A percentile compares a stretch with the other conserved stretches of the same genome.
Evolutionary conservation across 2,113 vertebrate genomes (phyloP).

Genomic region (Xiphophorus maculatus): DNA sequence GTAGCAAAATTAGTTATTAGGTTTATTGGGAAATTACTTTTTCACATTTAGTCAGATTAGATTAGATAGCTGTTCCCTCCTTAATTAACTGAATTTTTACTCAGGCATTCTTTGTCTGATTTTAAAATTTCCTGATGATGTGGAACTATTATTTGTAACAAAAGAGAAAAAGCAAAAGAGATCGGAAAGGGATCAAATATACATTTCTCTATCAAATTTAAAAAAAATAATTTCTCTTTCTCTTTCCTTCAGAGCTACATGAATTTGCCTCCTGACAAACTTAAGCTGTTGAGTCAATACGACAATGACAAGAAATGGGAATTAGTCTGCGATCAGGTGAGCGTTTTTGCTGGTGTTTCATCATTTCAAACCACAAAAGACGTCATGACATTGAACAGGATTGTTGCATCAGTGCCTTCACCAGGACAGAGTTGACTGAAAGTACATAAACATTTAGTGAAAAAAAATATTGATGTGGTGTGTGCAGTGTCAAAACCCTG

Average conservation of each 20-base stretch:
- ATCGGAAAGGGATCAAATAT: too few relatives aligned
- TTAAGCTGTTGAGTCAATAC: slow-evolving; percentile 90
- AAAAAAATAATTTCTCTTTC: not conserved
- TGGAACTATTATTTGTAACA: too few relatives aligned
- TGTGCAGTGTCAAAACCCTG: slow-evolving; percentile 4
- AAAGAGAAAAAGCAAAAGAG: too few relatives aligned
- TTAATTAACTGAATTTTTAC: not conserved
- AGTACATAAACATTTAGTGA: slow-evolving; percentile 5
- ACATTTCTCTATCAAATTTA: too few relatives aligned
- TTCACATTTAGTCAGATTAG: too few relatives aligned
- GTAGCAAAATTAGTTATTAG: not conserved
- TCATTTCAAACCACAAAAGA: not conserved
- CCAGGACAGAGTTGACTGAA: slow-evolving; percentile 13
- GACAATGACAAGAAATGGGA: slow-evolving; percentile 99
- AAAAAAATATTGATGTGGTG: slow-evolving; percentile 10
- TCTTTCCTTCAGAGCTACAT: slow-evolving; percentile 85
- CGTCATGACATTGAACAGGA: not conserved
- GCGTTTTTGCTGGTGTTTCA: slow-evolving; percentile 1
- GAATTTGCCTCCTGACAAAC: slow-evolving; percentile 96
- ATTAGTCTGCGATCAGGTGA: slow-evolving; percentile 93
- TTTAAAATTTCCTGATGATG: not conserved
- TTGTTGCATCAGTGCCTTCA: not conserved
- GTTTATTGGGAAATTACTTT: not conserved
- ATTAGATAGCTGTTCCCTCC: not conserved
- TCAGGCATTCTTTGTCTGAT: not conserved